phyloP scores from a whole-genome alignment of 2,888 invertebrate species.

The Lapara coniferarum region DNA sequence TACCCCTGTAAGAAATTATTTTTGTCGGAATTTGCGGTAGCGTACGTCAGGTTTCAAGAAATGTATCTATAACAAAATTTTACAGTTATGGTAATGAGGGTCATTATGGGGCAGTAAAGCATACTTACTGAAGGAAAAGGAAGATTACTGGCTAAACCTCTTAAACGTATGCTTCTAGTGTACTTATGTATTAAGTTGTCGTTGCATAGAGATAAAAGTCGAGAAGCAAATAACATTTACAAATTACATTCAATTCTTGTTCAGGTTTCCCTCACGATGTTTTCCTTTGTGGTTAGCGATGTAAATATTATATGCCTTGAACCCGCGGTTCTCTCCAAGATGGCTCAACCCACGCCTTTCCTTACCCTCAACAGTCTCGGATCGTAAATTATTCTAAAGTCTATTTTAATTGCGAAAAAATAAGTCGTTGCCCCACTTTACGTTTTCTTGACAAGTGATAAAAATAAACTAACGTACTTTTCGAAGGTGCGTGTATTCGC shows the following conservation, averaged over 20 bases:
- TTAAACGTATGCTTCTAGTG: not conserved
- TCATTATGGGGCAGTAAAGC: not conserved
- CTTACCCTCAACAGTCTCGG: not conserved
- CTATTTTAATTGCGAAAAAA: constrained; percentile 23
- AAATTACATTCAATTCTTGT: constrained; percentile 20
- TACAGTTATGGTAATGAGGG: constrained; percentile 10
- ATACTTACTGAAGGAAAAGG: no score
- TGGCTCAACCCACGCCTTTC: constrained; percentile 13
- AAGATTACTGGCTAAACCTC: not conserved
- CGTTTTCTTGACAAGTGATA: constrained; percentile 27
- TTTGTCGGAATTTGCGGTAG: not conserved
- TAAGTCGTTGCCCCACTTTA: constrained; percentile 19
- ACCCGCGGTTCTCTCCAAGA: constrained; percentile 6
- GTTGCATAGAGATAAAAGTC: constrained; percentile 5
- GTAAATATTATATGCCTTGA: constrained; percentile 20
- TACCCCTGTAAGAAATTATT: not conserved
- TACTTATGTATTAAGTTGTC: constrained; percentile 4
- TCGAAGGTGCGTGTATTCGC: constrained; percentile 6
- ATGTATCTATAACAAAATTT: not conserved
- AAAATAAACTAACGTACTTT: constrained; percentile 26
- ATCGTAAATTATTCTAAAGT: constrained; percentile 1
- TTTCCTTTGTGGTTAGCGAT: constrained; percentile 21
- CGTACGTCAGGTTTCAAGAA: not conserved
- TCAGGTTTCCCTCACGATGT: constrained; percentile 23
- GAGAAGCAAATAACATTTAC: constrained; percentile 9